Evolutionary conservation across 2,797 vertebrate species (phyloP), one percentile per base, ranked within the genome.

Genomic region (Huso huso): DNA sequence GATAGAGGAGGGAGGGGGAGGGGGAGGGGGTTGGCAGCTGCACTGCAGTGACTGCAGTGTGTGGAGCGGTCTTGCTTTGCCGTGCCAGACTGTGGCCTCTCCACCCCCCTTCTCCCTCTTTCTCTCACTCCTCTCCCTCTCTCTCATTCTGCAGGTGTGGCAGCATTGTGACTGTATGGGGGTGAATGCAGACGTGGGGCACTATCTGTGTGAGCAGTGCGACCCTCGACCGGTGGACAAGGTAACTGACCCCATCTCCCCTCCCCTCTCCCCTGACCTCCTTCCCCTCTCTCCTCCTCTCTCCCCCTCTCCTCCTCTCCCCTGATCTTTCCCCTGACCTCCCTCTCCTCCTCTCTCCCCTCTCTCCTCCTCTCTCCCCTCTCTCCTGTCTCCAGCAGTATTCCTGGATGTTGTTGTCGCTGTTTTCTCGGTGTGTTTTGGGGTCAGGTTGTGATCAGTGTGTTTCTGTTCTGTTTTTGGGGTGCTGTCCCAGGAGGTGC

Each of bases 91-190:
- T n/a, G n/a, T n/a, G n/a, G n/a, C n/a, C n/a, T n/a, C n/a, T 23
- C 23, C 23, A 23, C 23, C 23, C 23, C 23, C 3, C 23, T 23
- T 23, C 23, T 23, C 23, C 23, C 23, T 23, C 23, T 23, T 3
- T 63, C 13, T 55, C 13, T 60, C 60, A 10, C 3, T 72, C 61
- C 66, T 10, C 57, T 37, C 13, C 10, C 62, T 51, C 48, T 66
- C 15, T 75, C 12, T 66, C 1, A 68, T 18, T 55, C n/a, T 58
- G 0, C 68, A 99, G 97, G 97, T 97, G 6, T 99, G 97, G 97
- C 97, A 99, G 86, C 97, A 99, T 82, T 99, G 92, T 69, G 97
- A 99, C 86, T 99, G 97, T 15, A 96, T 98, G 97, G 93, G 94
- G 0, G 83, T 98, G 70, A 95, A 92, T 73, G 90, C 92, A 0